These are phyloP conservation scores for Euclidia mi DNA, from an alignment of 2,888 invertebrate genomes.

Conservation along the genomic window DNA sequence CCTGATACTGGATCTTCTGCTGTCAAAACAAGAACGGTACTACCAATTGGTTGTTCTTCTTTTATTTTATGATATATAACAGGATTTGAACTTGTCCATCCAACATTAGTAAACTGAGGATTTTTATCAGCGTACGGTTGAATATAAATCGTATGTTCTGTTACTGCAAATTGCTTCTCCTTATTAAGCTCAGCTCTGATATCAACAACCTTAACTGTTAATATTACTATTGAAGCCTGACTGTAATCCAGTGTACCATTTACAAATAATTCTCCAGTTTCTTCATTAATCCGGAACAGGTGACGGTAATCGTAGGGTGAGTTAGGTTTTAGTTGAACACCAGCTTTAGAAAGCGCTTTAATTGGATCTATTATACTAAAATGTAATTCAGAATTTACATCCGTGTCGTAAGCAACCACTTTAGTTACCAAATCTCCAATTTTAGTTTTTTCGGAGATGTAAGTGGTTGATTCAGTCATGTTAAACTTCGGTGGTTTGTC, in stretches of 20 bases:
- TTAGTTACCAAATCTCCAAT: constrained; percentile 91
- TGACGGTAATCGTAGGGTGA: constrained; percentile 91
- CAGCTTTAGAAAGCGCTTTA: constrained; percentile 93
- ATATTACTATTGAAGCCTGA: constrained; percentile 93
- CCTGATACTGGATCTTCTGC: constrained; percentile 93
- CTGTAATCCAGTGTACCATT: constrained; percentile 93
- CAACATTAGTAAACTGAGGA: constrained; percentile 93
- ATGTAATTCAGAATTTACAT: constrained; percentile 91
- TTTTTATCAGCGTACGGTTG: constrained; percentile 94
- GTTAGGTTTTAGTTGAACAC: constrained; percentile 91
- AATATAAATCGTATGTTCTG: constrained; percentile 94
- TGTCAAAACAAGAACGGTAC: constrained; percentile 91
- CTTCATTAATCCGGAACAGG: constrained; percentile 92
- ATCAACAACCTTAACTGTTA: constrained; percentile 93
- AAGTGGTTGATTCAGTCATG: constrained; percentile 91
- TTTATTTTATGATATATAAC: constrained; percentile 92
- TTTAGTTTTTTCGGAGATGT: constrained; percentile 92
- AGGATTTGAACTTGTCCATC: constrained; percentile 93
- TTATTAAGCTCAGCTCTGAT: constrained; percentile 92
- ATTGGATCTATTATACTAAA: constrained; percentile 93
- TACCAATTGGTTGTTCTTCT: constrained; percentile 94
- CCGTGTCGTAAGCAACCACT: constrained; percentile 93
- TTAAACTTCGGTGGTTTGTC: constrained; percentile 95
- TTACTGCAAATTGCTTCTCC: constrained; percentile 91
- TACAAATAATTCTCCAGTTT: constrained; percentile 92